Conservation (phyloP, 1,140 invertebrate genomes). For the Pseudobourletiella spinata region DNA sequence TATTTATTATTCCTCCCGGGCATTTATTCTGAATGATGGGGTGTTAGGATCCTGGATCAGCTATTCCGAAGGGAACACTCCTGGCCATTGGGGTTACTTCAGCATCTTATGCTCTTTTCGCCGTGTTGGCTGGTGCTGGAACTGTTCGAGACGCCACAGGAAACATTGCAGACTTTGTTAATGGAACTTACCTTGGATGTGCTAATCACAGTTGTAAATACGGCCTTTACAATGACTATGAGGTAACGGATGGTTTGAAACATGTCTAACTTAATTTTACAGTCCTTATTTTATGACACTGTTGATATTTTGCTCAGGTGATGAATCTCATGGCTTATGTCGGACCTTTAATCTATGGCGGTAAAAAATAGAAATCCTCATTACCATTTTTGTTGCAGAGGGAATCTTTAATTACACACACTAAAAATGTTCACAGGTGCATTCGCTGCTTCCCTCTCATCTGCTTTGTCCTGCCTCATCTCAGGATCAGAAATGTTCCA, state of each 20-base stretch:
- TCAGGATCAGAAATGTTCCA: conserved; percentile 75
- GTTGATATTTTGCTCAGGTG: conserved; percentile 46
- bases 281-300: neutral
- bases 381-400: neutral
- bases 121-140: too few species aligned
- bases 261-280: neutral
- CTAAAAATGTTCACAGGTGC: too few species aligned
- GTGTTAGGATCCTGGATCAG: conserved; percentile 67
- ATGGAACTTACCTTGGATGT: too few species aligned
- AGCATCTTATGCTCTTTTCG: too few species aligned
- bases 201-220: conserved; percentile 68
- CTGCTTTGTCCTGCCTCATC: conserved; percentile 86
- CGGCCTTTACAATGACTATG: conserved; percentile 67
- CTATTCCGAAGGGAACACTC: conserved; percentile 81
- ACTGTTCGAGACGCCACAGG: too few species aligned
- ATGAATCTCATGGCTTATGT: conserved; percentile 87
- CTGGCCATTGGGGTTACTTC: too few species aligned
- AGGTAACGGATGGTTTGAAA: conserved; percentile 45
- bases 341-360: conserved; percentile 75
- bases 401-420: too few species aligned
- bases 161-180: too few species aligned
- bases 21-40: neutral
- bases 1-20: neutral
- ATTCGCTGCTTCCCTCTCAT: conserved; percentile 92
- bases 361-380: neutral